phyloP scores from a whole-genome alignment of 2,888 invertebrate species.

The Euclidia mi region DNA sequence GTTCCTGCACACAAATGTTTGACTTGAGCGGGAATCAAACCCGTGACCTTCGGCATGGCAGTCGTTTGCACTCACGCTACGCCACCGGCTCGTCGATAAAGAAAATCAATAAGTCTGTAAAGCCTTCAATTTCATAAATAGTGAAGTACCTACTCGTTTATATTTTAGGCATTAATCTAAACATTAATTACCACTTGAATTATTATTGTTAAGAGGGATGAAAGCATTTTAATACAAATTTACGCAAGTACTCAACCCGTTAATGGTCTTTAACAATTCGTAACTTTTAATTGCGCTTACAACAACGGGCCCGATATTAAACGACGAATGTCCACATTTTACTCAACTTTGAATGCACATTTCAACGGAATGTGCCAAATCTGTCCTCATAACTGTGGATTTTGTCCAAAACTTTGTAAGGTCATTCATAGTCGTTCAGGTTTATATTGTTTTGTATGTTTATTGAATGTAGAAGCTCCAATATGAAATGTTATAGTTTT shows the following conservation, averaged over 20 bases:
- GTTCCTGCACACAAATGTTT: too few relatives aligned
- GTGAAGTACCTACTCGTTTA: too few relatives aligned
- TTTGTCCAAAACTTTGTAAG: conserved; percentile 60
- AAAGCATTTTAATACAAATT: conserved; percentile 18
- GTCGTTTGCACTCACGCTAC: too few relatives aligned
- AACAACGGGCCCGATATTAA: conserved; percentile 57
- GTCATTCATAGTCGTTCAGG: not conserved
- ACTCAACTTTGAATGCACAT: conserved; percentile 74
- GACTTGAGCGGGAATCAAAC: too few relatives aligned
- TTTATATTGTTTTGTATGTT: too few relatives aligned
- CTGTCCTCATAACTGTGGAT: conserved; percentile 74
- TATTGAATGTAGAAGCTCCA: too few relatives aligned
- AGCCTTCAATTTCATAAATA: too few relatives aligned
- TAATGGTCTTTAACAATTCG: conserved; percentile 31
- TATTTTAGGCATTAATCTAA: too few relatives aligned
- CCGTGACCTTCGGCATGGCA: too few relatives aligned
- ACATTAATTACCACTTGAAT: not conserved
- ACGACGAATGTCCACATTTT: conserved; percentile 69
- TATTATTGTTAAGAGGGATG: conserved; percentile 2
- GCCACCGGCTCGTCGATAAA: too few relatives aligned
- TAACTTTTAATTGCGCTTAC: conserved; percentile 47
- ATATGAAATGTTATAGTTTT: too few relatives aligned
- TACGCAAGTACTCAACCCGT: conserved; percentile 19
- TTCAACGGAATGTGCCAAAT: conserved; percentile 71
- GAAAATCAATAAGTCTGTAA: too few relatives aligned